Evolutionary conservation across 1,140 invertebrate genomes (phyloP).

Genomic region (Choristoneura fumiferana): DNA sequence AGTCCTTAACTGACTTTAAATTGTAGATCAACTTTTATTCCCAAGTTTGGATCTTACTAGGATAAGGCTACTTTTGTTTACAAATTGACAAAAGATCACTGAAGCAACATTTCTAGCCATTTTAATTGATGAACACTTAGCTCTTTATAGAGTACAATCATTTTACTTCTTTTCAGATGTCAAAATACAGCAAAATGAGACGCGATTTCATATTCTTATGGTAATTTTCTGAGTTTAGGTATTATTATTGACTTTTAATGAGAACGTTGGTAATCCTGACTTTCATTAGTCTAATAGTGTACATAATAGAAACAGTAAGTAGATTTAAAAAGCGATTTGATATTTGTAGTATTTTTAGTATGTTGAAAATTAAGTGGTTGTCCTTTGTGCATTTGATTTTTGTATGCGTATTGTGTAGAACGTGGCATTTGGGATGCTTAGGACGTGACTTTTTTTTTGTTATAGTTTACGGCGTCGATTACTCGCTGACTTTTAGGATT

Average conservation of each 20-base stretch:
- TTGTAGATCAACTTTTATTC: too few relatives aligned
- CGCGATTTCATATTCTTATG: conserved; percentile 23
- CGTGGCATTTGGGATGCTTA: conserved; percentile 43
- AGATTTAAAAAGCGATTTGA: conserved; percentile 57
- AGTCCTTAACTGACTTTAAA: too few relatives aligned
- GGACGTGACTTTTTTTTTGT: conserved; percentile 31
- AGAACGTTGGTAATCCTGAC: conserved; percentile 69
- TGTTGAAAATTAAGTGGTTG: conserved; percentile 58
- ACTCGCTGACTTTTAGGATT: conserved; percentile 24
- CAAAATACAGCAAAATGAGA: conserved; percentile 19
- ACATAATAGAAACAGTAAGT: conserved; percentile 63
- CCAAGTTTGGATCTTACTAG: too few relatives aligned
- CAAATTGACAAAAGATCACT: neutral
- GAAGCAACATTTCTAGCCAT: conserved; percentile 23
- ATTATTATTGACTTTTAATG: conserved; percentile 56
- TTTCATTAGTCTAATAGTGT: conserved; percentile 54
- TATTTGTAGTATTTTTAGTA: conserved; percentile 69
- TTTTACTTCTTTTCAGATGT: conserved; percentile 41
- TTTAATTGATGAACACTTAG: conserved; percentile 20
- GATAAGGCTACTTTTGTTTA: too few relatives aligned
- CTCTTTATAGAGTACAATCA: conserved; percentile 24
- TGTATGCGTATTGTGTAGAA: conserved; percentile 62
- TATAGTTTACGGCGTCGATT: conserved; percentile 27
- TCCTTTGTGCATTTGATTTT: conserved; percentile 48
- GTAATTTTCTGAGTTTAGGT: conserved; percentile 30